phyloP scores from a whole-genome alignment of 2,113 vertebrate species.

The Nycticorax nycticorax region DNA sequence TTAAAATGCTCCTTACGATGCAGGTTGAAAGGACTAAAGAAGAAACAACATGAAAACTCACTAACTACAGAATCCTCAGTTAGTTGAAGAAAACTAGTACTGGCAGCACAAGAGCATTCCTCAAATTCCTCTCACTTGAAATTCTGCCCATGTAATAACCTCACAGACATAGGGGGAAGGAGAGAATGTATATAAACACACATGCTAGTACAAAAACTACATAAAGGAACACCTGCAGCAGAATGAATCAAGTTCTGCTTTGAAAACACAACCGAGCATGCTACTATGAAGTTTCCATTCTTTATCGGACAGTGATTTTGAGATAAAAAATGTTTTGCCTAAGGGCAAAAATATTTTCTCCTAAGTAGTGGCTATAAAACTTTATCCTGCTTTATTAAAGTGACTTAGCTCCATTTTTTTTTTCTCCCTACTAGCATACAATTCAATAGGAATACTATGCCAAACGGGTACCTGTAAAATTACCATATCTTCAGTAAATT shows the following conservation, averaged over 20 bases:
- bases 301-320: not conserved
- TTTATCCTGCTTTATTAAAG: not conserved
- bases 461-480: not conserved
- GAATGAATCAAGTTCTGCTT: not conserved
- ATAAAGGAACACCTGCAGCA: not conserved
- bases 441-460: not conserved
- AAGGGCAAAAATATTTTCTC: not conserved
- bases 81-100: not conserved
- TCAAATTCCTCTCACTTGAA: not conserved
- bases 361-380: not conserved
- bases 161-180: not conserved
- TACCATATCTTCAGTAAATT: not conserved
- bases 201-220: not conserved
- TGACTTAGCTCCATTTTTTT: not conserved
- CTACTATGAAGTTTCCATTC: not conserved
- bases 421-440: not conserved
- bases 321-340: not conserved
- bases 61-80: not conserved
- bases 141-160: not conserved
- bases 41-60: not conserved
- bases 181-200: not conserved
- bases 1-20: not conserved
- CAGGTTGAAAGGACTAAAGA: not conserved
- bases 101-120: not conserved
- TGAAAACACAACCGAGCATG: not conserved